Base-by-base conservation (phyloP, 1,140 invertebrate species). In the Drosophila arawakana region DNA sequence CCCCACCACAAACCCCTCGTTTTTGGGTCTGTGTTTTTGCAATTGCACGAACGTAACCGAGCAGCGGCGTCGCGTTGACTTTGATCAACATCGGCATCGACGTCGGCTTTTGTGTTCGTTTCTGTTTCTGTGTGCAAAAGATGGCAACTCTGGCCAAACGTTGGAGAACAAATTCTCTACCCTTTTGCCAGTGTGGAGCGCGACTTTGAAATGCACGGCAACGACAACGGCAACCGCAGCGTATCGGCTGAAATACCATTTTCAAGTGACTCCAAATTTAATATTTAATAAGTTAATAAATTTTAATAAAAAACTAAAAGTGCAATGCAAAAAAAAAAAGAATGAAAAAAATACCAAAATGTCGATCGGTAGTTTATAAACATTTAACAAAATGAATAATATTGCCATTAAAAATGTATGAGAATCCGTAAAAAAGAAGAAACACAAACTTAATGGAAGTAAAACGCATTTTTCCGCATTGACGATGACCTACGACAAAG, bases 401-500 rank as follows among this genome's bases (percentile, higher is more conserved):
- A 49, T 9, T 9, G 13, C 15, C 43, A n/a, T 9, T 46, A 49
- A 15, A 54, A 55, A 35, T 7, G 7, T 18, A 18, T 37, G 34
- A 73, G 47, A 43, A n/a, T 10, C 25, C 25, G 4, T 30, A 30
- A 30, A 30, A 30, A 30, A 4, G 3, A 30, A 34, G n/a, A 85
- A 73, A 59, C 21, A 62, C 21, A 44, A 60, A 76, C 62, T 67
- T 69, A 62, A 76, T 46, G 54, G 66, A 62, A 65, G 61, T 78
- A 75, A 84, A 89, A 80, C 60, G 63, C 55, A 79, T 90, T 90
- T 85, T 80, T 74, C 73, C 69, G 71, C 69, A 84, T 84, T 85
- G 85, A 73, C 82, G 89, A 91, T 91, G 89, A 91, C 89, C 89
- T 91, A 91, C 89, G 89, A 91, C 89, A 91, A 91, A 91, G 89